These are phyloP conservation scores for Hesperophylax magnus DNA, from an alignment of 1,140 invertebrate genomes.

Conservation along the genomic window DNA sequence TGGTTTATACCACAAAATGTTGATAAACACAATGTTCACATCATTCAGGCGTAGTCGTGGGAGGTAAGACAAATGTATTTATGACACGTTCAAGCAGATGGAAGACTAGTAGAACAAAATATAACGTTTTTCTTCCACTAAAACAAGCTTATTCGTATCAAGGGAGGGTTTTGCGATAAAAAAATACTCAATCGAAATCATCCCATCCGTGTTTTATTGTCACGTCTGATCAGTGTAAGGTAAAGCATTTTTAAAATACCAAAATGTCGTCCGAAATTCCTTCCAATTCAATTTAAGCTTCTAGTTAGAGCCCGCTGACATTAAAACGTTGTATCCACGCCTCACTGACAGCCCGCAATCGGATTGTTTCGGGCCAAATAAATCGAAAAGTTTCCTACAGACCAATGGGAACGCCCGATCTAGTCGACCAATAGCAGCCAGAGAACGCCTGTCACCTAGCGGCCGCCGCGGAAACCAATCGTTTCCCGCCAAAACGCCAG, in stretches of 20 bases:
- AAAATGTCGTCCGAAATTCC: constrained; percentile 11
- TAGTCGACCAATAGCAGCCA: background rate
- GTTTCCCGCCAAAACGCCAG: constrained; percentile 1
- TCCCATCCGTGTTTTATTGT: constrained; percentile 12
- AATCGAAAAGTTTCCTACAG: constrained; percentile 24
- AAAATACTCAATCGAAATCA: background rate
- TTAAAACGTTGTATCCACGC: constrained; percentile 30
- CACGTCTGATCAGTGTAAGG: constrained; percentile 4
- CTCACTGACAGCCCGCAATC: constrained; percentile 28
- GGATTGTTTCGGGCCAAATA: constrained; percentile 29
- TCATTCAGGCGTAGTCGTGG: too few relatives aligned
- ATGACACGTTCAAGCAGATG: too few relatives aligned
- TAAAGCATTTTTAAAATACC: constrained; percentile 30
- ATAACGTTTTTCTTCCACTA: too few relatives aligned
- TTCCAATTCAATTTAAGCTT: constrained; percentile 23
- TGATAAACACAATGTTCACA: too few relatives aligned
- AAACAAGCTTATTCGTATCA: too few relatives aligned
- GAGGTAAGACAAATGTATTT: too few relatives aligned
- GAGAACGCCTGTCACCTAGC: constrained; percentile 13
- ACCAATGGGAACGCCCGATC: constrained; percentile 22
- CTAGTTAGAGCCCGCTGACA: constrained; percentile 23
- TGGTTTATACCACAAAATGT: too few relatives aligned
- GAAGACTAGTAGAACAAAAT: too few relatives aligned
- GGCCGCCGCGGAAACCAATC: constrained; percentile 30
- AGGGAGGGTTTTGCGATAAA: background rate